A percentile compares a stretch with the other conserved stretches of the same genome.
Conservation (phyloP, 2,888 invertebrate species). For the Myathropa florea region DNA sequence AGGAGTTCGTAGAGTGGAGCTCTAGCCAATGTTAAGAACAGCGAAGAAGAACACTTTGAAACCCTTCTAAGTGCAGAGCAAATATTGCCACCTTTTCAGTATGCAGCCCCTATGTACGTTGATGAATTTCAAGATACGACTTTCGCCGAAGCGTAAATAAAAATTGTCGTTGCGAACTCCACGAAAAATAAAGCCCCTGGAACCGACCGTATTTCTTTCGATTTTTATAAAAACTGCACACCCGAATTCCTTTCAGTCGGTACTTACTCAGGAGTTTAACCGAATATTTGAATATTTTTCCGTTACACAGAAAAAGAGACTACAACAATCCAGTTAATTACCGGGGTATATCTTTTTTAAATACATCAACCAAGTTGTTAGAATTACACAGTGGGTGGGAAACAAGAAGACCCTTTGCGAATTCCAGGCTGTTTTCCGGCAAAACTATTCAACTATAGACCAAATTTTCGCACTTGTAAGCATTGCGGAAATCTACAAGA, state of each 20-base stretch:
- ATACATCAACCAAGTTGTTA: conserved; percentile 10
- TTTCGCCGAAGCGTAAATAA: background rate
- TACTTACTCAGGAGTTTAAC: background rate
- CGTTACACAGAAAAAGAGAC: background rate
- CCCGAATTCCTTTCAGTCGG: background rate
- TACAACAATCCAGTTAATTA: background rate
- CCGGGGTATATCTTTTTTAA: conserved; percentile 1
- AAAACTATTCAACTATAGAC: background rate
- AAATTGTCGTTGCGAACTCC: too few species aligned
- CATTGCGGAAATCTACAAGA: background rate
- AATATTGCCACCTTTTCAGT: background rate
- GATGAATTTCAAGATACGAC: background rate
- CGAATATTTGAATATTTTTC: background rate
- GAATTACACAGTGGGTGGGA: background rate
- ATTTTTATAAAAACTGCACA: conserved; percentile 20
- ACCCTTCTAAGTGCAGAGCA: background rate
- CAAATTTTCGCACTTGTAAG: background rate
- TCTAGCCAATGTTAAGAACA: too few species aligned
- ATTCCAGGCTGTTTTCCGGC: background rate
- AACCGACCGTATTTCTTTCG: background rate
- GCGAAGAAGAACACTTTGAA: background rate
- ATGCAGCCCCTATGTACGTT: background rate
- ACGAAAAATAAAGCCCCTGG: background rate
- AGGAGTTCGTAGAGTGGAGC: too few species aligned
- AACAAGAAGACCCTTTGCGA: background rate